Conservation (phyloP, 2,888 invertebrate species). For the Yponomeuta cagnagella region DNA sequence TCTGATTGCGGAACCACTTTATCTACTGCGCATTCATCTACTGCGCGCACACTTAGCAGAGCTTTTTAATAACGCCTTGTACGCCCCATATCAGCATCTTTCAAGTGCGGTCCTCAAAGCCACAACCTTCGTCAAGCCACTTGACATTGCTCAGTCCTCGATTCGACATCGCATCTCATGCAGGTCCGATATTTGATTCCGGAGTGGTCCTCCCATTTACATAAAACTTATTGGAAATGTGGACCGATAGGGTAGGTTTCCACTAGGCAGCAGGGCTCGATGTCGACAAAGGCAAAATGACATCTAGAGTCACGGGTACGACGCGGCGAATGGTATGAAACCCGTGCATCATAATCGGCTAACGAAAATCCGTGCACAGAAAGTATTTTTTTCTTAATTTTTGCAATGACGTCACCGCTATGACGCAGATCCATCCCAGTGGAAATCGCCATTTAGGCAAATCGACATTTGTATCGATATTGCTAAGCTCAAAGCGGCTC, state of each 20-base stretch:
- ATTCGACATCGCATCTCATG: conserved; percentile 27
- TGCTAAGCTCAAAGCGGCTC: no score
- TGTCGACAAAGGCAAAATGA: no score
- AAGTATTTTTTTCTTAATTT: no score
- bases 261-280: no score
- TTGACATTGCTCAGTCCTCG: conserved; percentile 54
- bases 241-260: conserved; percentile 26
- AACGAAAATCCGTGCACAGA: no score
- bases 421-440: no score
- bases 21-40: not conserved
- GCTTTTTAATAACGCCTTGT: conserved; percentile 48
- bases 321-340: no score
- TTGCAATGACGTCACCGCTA: no score
- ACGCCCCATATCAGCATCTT: conserved; percentile 52
- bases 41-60: not conserved
- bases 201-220: conserved; percentile 55
- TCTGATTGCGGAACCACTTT: not conserved
- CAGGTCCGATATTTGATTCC: conserved; percentile 59
- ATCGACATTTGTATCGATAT: no score
- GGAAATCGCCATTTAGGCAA: no score
- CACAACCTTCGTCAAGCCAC: conserved; percentile 65
- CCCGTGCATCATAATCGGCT: no score
- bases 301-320: no score
- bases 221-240: conserved; percentile 67
- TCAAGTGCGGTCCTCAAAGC: conserved; percentile 51